Evolutionary conservation across 2,113 vertebrate species (phyloP), one percentile per base, ranked within the genome.

Genomic region (Hypocryptadius cinnamomeus): DNA sequence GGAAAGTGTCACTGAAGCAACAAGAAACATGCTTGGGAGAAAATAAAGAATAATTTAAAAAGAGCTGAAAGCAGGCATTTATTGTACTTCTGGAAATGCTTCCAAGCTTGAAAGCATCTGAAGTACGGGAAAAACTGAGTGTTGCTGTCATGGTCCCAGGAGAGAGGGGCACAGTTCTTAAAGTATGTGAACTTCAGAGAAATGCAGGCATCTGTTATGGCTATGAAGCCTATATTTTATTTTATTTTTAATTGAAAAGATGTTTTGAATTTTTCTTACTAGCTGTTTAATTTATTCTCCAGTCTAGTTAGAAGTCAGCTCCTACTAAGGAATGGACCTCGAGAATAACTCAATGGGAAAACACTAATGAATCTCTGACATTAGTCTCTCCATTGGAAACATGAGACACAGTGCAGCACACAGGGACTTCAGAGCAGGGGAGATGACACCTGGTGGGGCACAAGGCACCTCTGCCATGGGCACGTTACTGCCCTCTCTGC

Each of bases 161-260:
- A 93, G 93, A 89, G 53, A 56, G n/a, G 7, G 51, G 51, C 72
- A 79, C 68, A 84, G 48, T 56, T 90, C 69, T 72, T 60, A 10
- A 80, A 79, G 57, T 37, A 44, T 84, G 65, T 60, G 69, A 96
- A 80, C 69, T 74, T 87, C 69, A 89, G 86, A 92, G 73, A 54
- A 72, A 33, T 3, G 5, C n/a, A 81, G 76, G 22, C 64, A 6
- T 77, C 51, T 87, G 23, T 79, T 69, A 64, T 15, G 54, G 59
- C 70, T 89, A 8, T n/a, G 65, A 93, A 72, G 80, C 57, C 50
- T 68, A 22, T 80, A 35, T 88, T 93, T 87, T 50, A 50, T 66
- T 91, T 94, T 66, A 72, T 77, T 90, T 93, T 96, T 91, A 86
- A 93, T 94, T 85, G 87, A 68, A 81, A 74, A 63, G 42, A 65